Conservation (phyloP, 2,797 vertebrate species). For the Tapirus indicus region DNA sequence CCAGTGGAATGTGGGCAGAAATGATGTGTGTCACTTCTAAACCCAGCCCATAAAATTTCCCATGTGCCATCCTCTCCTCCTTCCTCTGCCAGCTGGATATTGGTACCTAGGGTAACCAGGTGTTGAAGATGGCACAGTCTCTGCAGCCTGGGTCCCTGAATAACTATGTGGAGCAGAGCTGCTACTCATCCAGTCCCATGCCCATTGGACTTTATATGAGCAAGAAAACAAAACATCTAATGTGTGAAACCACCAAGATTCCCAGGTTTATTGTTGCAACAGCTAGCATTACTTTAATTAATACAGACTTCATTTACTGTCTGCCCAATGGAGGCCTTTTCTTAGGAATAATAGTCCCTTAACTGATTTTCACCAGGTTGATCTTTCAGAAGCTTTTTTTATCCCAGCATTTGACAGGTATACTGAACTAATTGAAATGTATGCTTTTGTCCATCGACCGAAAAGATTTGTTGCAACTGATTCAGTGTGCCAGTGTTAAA, state of each 20-base stretch:
- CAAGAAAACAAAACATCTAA: not conserved
- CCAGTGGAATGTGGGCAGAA: not conserved
- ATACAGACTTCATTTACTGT: not conserved
- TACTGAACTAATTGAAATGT: not conserved
- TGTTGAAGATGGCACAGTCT: not conserved
- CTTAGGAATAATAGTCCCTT: not conserved
- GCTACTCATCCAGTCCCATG: not conserved
- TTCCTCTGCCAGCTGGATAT: not conserved
- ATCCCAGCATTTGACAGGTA: not conserved
- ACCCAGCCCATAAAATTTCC: not conserved
- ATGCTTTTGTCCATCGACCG: not conserved
- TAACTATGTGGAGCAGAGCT: not conserved
- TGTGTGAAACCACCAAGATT: not conserved
- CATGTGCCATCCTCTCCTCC: not conserved
- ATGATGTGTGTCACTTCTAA: not conserved
- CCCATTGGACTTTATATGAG: not conserved
- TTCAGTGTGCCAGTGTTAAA: not conserved
- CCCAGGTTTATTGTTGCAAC: not conserved
- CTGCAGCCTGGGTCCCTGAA: not conserved
- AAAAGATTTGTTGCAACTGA: not conserved
- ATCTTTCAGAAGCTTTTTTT: constrained; percentile 27
- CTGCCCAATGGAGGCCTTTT: not conserved
- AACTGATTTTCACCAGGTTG: not conserved
- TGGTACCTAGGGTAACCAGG: not conserved
- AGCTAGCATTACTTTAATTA: not conserved